These are phyloP conservation scores for Ypsolopha sequella DNA, from an alignment of 2,888 invertebrate genomes.

Conservation along the genomic window DNA sequence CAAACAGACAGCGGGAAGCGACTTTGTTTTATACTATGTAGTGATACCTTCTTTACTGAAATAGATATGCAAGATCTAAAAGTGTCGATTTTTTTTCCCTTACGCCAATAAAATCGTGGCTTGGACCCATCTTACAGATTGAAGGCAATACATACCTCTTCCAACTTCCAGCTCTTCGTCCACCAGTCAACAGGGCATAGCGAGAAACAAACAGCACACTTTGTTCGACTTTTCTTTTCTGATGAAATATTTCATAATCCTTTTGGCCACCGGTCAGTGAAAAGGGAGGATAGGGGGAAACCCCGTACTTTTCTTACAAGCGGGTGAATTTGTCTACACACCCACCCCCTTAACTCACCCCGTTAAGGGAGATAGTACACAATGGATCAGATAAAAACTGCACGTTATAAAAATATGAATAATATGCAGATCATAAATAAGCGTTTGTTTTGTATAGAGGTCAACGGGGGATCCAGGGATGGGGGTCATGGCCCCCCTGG, in stretches of 20 bases:
- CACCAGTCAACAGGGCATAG: too few species aligned
- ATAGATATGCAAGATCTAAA: too few species aligned
- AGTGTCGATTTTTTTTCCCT: too few species aligned
- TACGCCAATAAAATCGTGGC: too few species aligned
- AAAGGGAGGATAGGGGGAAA: conserved; percentile 19
- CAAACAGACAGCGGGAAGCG: too few species aligned
- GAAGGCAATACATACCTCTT: too few species aligned
- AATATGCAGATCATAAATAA: conserved; percentile 52
- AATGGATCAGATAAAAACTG: conserved; percentile 48
- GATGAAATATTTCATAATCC: conserved; percentile 58
- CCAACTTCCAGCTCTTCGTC: too few species aligned
- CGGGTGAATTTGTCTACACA: conserved; percentile 40
- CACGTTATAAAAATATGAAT: conserved; percentile 44
- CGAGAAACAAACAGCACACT: background rate
- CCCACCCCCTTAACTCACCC: conserved; percentile 15
- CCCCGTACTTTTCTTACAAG: conserved; percentile 24
- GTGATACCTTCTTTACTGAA: too few species aligned
- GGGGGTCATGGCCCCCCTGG: too few species aligned
- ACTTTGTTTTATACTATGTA: too few species aligned
- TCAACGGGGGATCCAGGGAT: too few species aligned
- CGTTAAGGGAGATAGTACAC: conserved; percentile 28
- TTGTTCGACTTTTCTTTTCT: conserved; percentile 36
- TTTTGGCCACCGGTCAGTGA: conserved; percentile 51
- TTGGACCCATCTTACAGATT: too few species aligned
- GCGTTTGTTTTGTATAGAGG: conserved; percentile 10